Evolutionary conservation across 2,888 invertebrate genomes (phyloP).

Genomic region (Priapulus caudatus): DNA sequence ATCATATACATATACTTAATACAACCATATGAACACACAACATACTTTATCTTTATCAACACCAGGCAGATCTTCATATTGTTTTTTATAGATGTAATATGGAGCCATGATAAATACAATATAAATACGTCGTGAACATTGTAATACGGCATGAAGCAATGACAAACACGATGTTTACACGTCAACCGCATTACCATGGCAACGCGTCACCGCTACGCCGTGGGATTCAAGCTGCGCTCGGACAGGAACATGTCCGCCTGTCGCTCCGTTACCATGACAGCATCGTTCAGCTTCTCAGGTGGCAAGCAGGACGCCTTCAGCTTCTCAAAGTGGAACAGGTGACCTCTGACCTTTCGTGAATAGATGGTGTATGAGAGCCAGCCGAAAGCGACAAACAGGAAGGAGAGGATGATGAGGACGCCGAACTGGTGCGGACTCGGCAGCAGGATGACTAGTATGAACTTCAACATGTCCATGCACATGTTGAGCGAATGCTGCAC

Average conservation of each 20-base stretch:
- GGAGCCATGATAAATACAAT: no score
- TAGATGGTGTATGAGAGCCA: slow-evolving; percentile 30
- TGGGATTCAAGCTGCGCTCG: neutral
- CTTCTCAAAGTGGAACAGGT: slow-evolving; percentile 27
- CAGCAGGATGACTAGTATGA: slow-evolving; percentile 40
- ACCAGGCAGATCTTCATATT: no score
- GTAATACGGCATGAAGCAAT: no score
- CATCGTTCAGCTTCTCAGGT: neutral
- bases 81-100: no score
- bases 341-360: slow-evolving; percentile 25
- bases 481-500: slow-evolving; percentile 45
- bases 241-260: neutral
- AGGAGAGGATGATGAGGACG: slow-evolving; percentile 41
- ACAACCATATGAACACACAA: no score
- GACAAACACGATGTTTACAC: no score
- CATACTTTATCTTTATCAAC: no score
- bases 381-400: slow-evolving; percentile 29
- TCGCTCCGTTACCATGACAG: neutral
- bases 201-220: no score
- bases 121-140: no score
- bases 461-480: slow-evolving; percentile 43
- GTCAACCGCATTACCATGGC: no score
- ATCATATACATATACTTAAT: no score
- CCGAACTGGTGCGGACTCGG: slow-evolving; percentile 42
- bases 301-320: neutral